Evolutionary conservation across 2,797 vertebrate species (phyloP), one percentile per base, ranked within the genome.

Genomic region (Tamandua tetradactyla): DNA sequence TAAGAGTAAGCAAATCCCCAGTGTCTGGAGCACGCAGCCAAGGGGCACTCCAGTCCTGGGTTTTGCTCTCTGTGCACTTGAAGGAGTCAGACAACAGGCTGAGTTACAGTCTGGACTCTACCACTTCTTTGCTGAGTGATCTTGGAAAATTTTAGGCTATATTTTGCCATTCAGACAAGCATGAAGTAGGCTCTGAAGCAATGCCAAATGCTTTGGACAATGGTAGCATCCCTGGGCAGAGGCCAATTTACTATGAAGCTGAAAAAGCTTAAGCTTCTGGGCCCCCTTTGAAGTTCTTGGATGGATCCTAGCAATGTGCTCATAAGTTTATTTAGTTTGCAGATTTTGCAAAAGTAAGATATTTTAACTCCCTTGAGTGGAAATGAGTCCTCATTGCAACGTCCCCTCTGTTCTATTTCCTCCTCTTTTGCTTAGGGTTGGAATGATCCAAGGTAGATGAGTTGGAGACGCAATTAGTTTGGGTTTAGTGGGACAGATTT

Each of bases 141-240:
- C 72, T 94, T 93, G 40, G 71, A 61, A 88, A 94, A 92, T 93
- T 91, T 64, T 75, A 57, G 78, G 47, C 59, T 74, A 0, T 68
- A 7, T 37, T 78, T 89, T 71, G 40, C 57, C 44, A 27, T 89
- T 95, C 82, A 95, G 93, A 93, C 72, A 87, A 18, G 47, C 92
- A 62, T 88, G 87, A 95, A 93, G 89, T 66, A 78, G 79, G 68
- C 85, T 90, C 78, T 90, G 93, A 96, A 93, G 91, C 59, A 94
- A 22, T 95, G 97, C 93, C 96, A 94, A 93, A 83, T 72, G 79
- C 82, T 83, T 44, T 76, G 78, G 75, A 93, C 74, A 93, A 93
- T 85, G 82, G 78, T 68, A 82, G 93, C 79, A 64, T 89, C 78
- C 84, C 87, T 93, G 72, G 92, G 88, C 37, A 94, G 84, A 96